Base-by-base conservation (phyloP, 30 jellyfish, hydroid and myxozoan genomes). In the Aurelia sp. region DNA sequence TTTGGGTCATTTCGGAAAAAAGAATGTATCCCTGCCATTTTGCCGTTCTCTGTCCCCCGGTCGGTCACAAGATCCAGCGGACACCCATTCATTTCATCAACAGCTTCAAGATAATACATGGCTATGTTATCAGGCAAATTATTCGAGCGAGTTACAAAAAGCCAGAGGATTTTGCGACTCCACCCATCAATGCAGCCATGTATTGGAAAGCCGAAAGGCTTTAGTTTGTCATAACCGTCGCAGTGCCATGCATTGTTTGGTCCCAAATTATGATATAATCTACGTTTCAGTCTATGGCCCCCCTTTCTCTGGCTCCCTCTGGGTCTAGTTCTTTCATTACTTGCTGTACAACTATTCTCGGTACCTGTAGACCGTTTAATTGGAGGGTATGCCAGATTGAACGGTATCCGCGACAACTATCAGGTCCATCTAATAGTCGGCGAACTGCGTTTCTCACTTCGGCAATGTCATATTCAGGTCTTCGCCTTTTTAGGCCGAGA, bases 111-210 rank as follows among this genome's bases (percentile, higher is more conserved):
- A 41, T 52, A 81, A 61, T 78, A 72, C 24, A 38, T 21, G 50
- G 82, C 92, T 11, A 84, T 74, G 47, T 69, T 78, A 18, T 52
- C 40, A 13, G 97, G 97, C 3, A 33, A 53, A 40, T 89, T 89
- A 55, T 89, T 89, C n/a, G 93, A 81, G 38, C 85, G 38, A 22
- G 93, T 66, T 3, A 67, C 86, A 31, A 80, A 24, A 24, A 88
- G 86, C 97, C 97, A 79, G 17, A 78, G 30, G n/a, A 88, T 76
- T 89, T 74, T 80, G 18, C 93, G 66, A 58, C 93, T 89, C 59
- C 51, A 89, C 21, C 93, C 89, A 75, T 89, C 97, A 8, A 89
- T 89, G 60, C 94, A 90, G 3, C 93, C 94, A 74, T 89, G 97
- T 58, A 89, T 72, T 5, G 90, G 95, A 64, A 89, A 81, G 41